Percentiles rank a stretch among this genome's conserved stretches.
Evolutionary conservation across 2,113 vertebrate species (phyloP).

Genomic region (Oryzias celebensis): DNA sequence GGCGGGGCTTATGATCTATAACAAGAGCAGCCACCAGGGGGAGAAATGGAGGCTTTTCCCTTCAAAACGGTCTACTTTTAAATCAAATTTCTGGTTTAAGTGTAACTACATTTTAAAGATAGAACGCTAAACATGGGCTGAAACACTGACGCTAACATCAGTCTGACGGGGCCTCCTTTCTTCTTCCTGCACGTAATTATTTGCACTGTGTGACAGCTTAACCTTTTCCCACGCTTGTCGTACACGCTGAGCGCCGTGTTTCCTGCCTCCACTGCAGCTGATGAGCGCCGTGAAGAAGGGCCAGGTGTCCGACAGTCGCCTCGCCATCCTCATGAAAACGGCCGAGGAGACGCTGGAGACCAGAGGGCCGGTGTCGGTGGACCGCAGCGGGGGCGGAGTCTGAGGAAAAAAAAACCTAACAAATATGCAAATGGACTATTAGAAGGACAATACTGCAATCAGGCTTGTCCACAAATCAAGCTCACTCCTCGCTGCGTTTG

Average conservation of each 20-base stretch:
- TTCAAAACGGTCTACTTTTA: too few species aligned
- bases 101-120: background rate
- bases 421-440: slow-evolving; percentile 44
- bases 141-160: background rate
- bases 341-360: slow-evolving; percentile 88
- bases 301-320: slow-evolving; percentile 88
- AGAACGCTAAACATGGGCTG: background rate
- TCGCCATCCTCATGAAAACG: slow-evolving; percentile 92
- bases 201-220: slow-evolving; percentile 20
- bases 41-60: too few species aligned
- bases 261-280: slow-evolving; percentile 75
- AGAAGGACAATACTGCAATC: slow-evolving; percentile 62
- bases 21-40: too few species aligned
- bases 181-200: background rate
- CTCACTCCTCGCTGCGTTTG: slow-evolving; percentile 16
- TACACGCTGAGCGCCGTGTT: background rate
- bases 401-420: slow-evolving; percentile 63
- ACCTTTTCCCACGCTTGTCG: slow-evolving; percentile 20
- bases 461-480: slow-evolving; percentile 46
- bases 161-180: background rate
- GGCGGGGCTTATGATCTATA: too few species aligned
- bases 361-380: slow-evolving; percentile 86
- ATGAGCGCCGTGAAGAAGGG: slow-evolving; percentile 97
- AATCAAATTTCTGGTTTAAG: background rate
- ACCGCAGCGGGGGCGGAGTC: slow-evolving; percentile 92